Base-by-base conservation (phyloP, 2,113 vertebrate genomes). In the Ictidomys tridecemlineatus region DNA sequence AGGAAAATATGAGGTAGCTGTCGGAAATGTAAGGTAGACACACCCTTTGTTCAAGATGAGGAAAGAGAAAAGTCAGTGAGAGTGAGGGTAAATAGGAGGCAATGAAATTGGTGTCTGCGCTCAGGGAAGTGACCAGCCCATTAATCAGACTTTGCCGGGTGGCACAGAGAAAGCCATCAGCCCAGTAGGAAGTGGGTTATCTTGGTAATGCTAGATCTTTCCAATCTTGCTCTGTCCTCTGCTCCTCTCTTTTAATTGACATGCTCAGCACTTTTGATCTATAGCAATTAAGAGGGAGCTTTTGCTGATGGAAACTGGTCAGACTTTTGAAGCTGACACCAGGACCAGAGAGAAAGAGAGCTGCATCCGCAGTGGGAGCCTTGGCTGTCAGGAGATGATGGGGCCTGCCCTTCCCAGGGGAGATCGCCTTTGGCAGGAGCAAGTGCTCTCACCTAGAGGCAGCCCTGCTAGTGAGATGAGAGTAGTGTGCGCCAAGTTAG, bases 201-300 rank as follows among this genome's bases (percentile, higher is more conserved):
- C 56, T 45, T 65, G 24, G 28, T 22, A 58, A 37, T 22, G 39
- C 24, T 67, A n/a, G 17, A 1, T 91, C 56, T 63, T 63, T 53
- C 26, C 17, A 32, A 0, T 24, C n/a, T 58, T 34, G 14, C 69
- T 94, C 37, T 93, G 58, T 42, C 61, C 22, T 70, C 48, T 32
- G 63, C 70, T 30, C 20, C 77, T 61, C 8, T 32, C 11, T 93
- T 83, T 89, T 97, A 85, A 91, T 80, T 56, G 95, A 91, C 79
- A 67, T 10, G 17, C 61, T 91, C 24, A 32, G 79, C 32, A 39
- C 56, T 86, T 95, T 67, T 94, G 69, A 84, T 93, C 72, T 93
- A 30, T 56, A 82, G n/a, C 85, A 95, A 95, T 93, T 85, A 96
- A 85, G 93, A 96, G 51, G 42, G 67, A 80, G 45, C 28, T 88